phyloP scores from a whole-genome alignment of 2,113 vertebrate genomes.

The Hipposideros armiger region DNA sequence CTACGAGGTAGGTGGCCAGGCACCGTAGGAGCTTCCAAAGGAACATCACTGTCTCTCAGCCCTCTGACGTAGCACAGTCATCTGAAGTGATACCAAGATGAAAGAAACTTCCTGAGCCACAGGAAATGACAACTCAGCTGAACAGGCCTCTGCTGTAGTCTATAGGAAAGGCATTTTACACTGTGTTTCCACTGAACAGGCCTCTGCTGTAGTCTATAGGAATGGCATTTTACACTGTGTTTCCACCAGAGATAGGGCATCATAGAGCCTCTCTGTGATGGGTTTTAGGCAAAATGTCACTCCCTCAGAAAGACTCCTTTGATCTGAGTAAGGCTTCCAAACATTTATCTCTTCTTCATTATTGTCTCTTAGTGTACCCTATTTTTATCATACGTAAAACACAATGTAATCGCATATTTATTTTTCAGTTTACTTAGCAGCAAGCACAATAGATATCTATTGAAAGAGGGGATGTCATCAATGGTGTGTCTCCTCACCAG shows the following conservation, averaged over 20 bases:
- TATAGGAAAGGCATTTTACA: neutral
- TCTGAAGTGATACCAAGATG: conserved; percentile 1
- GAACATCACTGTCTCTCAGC: neutral
- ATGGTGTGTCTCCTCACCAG: neutral
- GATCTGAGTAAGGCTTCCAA: neutral
- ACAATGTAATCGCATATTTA: neutral
- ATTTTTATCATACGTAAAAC: neutral
- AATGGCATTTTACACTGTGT: neutral
- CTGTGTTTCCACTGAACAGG: neutral
- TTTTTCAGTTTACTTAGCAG: neutral
- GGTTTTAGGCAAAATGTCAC: neutral
- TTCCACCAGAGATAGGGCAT: neutral
- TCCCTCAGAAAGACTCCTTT: neutral
- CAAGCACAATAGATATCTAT: neutral
- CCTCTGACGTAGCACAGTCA: neutral
- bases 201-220: neutral
- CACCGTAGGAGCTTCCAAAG: neutral
- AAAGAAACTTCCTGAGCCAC: neutral
- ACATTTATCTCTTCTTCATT: neutral
- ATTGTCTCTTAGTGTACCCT: neutral
- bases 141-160: neutral
- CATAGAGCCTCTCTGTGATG: neutral
- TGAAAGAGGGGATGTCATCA: neutral
- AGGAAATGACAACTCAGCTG: neutral
- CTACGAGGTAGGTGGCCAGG: neutral